Evolutionary conservation across 2,797 vertebrate species (phyloP), one percentile per base, ranked within the genome.

Genomic region (Intellagama lesueurii): DNA sequence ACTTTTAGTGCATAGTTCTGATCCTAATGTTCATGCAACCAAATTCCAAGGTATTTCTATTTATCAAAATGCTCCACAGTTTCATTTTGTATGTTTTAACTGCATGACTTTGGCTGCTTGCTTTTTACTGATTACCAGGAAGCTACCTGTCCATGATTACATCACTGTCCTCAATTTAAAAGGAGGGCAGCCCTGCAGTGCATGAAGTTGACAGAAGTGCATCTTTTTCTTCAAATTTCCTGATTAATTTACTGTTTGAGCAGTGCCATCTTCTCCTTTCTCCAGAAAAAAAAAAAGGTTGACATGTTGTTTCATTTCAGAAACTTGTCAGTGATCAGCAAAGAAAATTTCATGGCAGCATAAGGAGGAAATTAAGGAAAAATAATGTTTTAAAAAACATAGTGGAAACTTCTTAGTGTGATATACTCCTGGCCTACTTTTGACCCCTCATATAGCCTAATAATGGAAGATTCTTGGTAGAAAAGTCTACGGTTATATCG

Each of bases 291-390:
- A 56, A 56, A 87, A 90, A 95, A 92, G 88, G 87, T 8, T 91
- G 94, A 89, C 92, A 92, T 95, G 93, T 94, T 95, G 94, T 94
- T 94, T 94, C 93, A 92, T 91, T 94, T 94, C 94, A 92, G 95
- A 94, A 92, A 94, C 92, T 93, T 95, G 94, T 95, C 93, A 95
- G 93, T 89, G 90, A 95, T 91, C 91, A 93, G 84, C 68, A 94
- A 95, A 95, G 95, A 93, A 90, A 93, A 89, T 93, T 95, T 95
- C 93, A 90, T 90, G 91, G 92, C 88, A 91, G 94, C 90, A 72
- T 90, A 88, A 87, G 92, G 93, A 93, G 94, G 92, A 95, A 95
- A 94, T 94, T 87, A 40, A 93, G 88, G 90, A 89, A 94, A 91
- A 80, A 68, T 87, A 80, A 49, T 75, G 60, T 79, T 75, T 79